Base-by-base conservation (phyloP, 1,140 invertebrate species). In the Diploscapter pachys region DNA sequence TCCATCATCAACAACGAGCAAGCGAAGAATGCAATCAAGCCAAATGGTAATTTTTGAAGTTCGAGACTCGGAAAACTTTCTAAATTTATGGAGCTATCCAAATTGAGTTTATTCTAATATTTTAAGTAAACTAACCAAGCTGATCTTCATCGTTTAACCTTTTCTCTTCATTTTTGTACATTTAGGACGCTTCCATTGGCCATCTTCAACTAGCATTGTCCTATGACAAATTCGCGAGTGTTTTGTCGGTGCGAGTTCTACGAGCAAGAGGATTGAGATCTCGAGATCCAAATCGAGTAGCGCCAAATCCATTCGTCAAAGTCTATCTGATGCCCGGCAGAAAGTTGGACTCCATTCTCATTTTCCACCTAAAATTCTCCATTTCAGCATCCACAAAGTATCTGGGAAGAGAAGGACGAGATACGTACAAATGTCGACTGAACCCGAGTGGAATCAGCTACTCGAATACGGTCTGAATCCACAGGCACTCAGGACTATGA, bases 371-470 rank as follows among this genome's bases (percentile, higher is more conserved):
- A 6, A 11, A 5, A 70, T 54, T 50, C 54, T 4, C 63, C 3
- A 48, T 6, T 63, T 72, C 70, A 64, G 65, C 65, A 50, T 85
- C 63, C 76, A 90, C 51, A 72, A 89, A 79, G 81, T 89, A 54
- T 89, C 90, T 63, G 89, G 90, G 80, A 89, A 90, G 81, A 82
- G 90, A n/a, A 82, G 89, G 71, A 91, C 90, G n/a, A 88, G 89
- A 61, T 89, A 89, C 80, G 88, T 91, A 63, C 83, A 87, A 2
- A 87, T 87, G 62, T 89, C 86, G 31, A 84, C 86, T 62, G 87
- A 88, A 73, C 90, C 90, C 2, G 89, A 90, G 80, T 91, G 90
- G 90, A 89, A 91, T 79, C 89, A 90, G 81, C 90, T 89, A 0
- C 88, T 90, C 79, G 89, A 90, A 4, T 91, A 90, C 83, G 86